Evolutionary conservation across 2,113 vertebrate species (phyloP), one percentile per base, ranked within the genome.

Genomic region (Pygoscelis antarcticus): DNA sequence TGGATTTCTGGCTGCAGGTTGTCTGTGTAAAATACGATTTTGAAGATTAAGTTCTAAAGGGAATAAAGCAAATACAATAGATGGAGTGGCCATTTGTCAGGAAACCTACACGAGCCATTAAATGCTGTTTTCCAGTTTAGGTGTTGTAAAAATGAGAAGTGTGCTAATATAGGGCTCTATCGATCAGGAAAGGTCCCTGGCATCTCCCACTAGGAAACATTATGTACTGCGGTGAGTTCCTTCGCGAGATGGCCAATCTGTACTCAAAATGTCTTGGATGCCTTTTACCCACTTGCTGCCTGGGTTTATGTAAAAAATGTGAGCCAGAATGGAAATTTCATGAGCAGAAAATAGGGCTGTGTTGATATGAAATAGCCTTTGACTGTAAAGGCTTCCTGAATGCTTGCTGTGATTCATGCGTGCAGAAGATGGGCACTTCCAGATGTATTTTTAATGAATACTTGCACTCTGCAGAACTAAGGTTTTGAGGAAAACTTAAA

Each of bases 131-230:
- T 86, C 85, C 68, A 89, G 62, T 87, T 91, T 78, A 61, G 61
- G 65, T 76, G 49, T 13, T 92, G 36, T 93, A 92, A 96, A 97
- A 96, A 87, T 95, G 87, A 86, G 80, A 95, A 84, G 71, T 87
- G 55, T 87, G 92, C 77, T 96, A 87, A 96, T 91, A 75, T 78
- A 81, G 61, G 42, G 44, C 52, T 51, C 42, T 93, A 79, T 74
- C 94, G 92, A 94, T 88, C 91, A 92, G 62, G 79, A 90, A 60
- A n/a, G 8, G 36, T 78, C n/a, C 68, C 32, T 18, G 13, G 55
- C 72, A 71, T 42, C 80, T 70, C 74, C 77, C 42, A 10, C 74
- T 89, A 34, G 85, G 58, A 66, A 74, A 75, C 69, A 20, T 71
- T 69, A 52, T 52, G 71, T 84, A 60, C 51, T 93, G 70, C 32